Percentiles rank a stretch among this genome's conserved stretches.
These are phyloP conservation scores for Drosophila parabipectinata DNA, from an alignment of 1,140 invertebrate genomes.

Conservation along the genomic window DNA sequence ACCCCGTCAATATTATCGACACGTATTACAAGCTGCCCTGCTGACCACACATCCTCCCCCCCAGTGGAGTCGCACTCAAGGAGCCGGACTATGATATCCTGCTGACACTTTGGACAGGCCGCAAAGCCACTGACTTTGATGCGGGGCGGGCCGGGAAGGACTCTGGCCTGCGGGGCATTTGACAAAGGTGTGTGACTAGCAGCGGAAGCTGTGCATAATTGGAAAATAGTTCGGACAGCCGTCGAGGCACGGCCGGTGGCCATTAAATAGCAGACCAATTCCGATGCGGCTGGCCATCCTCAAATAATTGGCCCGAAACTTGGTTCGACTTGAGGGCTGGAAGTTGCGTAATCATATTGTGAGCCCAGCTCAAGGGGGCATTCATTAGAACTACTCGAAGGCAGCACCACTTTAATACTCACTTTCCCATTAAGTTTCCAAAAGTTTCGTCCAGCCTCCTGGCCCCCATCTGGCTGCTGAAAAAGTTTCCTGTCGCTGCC, in stretches of 20 bases:
- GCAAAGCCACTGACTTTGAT: constrained; percentile 62
- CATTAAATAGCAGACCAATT: constrained; percentile 47
- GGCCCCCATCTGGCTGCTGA: constrained; percentile 8
- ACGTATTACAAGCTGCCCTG: constrained; percentile 41
- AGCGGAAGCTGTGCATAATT: constrained; percentile 71
- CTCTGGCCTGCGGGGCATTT: not conserved
- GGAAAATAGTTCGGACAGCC: constrained; percentile 61
- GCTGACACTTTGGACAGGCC: constrained; percentile 64
- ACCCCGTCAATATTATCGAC: constrained; percentile 72
- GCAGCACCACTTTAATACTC: constrained; percentile 49
- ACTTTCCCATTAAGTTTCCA: constrained; percentile 39
- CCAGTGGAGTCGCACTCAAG: constrained; percentile 18
- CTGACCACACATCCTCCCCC: constrained; percentile 2
- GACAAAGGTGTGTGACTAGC: constrained; percentile 45
- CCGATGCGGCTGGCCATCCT: constrained; percentile 12
- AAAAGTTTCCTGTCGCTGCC: constrained; percentile 58
- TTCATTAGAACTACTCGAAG: constrained; percentile 33
- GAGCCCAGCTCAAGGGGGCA: constrained; percentile 12
- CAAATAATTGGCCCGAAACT: constrained; percentile 35
- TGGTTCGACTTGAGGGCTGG: constrained; percentile 8
- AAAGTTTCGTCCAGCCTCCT: constrained; percentile 36
- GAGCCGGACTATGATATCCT: constrained; percentile 52
- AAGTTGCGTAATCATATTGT: constrained; percentile 28
- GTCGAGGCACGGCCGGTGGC: constrained; percentile 8
- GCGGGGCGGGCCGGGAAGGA: constrained; percentile 33